phyloP scores from a whole-genome alignment of 2,113 vertebrate species.

The Podilymbus podiceps region DNA sequence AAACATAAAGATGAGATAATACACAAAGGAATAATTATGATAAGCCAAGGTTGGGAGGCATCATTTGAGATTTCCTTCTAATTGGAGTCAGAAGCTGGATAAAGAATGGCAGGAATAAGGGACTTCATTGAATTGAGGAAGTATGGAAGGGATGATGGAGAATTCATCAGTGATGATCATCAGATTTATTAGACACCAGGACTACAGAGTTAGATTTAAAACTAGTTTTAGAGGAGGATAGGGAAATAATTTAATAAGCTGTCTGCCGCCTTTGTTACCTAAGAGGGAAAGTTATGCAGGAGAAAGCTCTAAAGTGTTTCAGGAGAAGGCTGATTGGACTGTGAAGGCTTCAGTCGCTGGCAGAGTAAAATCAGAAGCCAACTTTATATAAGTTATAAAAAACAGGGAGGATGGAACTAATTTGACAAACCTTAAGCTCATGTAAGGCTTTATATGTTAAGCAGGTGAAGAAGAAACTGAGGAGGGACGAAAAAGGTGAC shows the following conservation, averaged over 20 bases:
- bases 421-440: constrained; percentile 24
- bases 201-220: neutral
- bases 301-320: neutral
- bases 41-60: neutral
- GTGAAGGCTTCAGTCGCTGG: neutral
- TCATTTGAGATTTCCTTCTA: neutral
- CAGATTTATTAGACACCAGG: neutral
- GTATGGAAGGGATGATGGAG: neutral
- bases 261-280: neutral
- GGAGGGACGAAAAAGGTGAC: constrained; percentile 12
- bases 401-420: constrained; percentile 4
- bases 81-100: neutral
- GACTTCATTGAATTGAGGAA: neutral
- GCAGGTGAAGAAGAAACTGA: constrained; percentile 42
- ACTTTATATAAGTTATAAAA: neutral
- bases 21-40: neutral
- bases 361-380: neutral
- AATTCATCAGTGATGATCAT: neutral
- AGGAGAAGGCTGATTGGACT: neutral
- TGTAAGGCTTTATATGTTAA: constrained; percentile 26
- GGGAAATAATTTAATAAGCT: neutral
- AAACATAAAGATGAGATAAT: neutral
- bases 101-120: neutral
- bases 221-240: neutral
- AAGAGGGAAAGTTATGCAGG: neutral